Evolutionary conservation across 2,888 invertebrate species (phyloP).

Genomic region (Drosophila mettleri): DNA sequence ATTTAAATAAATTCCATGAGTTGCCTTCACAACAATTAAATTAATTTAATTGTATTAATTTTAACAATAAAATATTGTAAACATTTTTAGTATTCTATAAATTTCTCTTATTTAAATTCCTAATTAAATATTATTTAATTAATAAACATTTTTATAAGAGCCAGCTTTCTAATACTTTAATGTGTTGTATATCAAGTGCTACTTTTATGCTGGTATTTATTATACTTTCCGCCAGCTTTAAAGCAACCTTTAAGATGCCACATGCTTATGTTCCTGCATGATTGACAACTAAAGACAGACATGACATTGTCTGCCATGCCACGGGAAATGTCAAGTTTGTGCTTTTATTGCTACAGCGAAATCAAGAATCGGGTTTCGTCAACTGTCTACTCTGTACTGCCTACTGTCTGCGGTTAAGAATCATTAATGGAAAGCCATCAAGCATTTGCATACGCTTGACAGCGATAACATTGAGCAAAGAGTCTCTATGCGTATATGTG

Average conservation of each 20-base stretch:
- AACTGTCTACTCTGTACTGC: slow-evolving; percentile 40
- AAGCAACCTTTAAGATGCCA: slow-evolving; percentile 46
- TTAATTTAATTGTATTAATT: too few relatives aligned
- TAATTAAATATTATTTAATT: too few relatives aligned
- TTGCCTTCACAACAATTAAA: too few relatives aligned
- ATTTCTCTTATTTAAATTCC: too few relatives aligned
- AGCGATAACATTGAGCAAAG: slow-evolving; percentile 21
- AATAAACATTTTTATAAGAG: too few relatives aligned
- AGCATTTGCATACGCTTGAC: slow-evolving; percentile 56
- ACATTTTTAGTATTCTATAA: too few relatives aligned
- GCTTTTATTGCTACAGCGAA: slow-evolving; percentile 54
- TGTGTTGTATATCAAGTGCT: slow-evolving; percentile 50
- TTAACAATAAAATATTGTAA: too few relatives aligned
- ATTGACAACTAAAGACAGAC: slow-evolving; percentile 61
- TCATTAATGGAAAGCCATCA: slow-evolving; percentile 51
- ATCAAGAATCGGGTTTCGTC: slow-evolving; percentile 35
- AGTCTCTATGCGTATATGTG: not conserved
- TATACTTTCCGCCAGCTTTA: slow-evolving; percentile 62
- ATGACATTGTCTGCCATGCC: slow-evolving; percentile 37
- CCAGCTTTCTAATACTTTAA: slow-evolving; percentile 56
- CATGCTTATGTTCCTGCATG: slow-evolving; percentile 19
- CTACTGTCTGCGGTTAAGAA: slow-evolving; percentile 33
- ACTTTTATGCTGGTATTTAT: slow-evolving; percentile 50
- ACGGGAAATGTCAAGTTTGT: slow-evolving; percentile 36
- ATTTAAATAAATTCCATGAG: too few relatives aligned